A percentile compares a stretch with the other conserved stretches of the same genome.
Conservation (phyloP, 2,888 invertebrate species). For the Erebia palarica region DNA sequence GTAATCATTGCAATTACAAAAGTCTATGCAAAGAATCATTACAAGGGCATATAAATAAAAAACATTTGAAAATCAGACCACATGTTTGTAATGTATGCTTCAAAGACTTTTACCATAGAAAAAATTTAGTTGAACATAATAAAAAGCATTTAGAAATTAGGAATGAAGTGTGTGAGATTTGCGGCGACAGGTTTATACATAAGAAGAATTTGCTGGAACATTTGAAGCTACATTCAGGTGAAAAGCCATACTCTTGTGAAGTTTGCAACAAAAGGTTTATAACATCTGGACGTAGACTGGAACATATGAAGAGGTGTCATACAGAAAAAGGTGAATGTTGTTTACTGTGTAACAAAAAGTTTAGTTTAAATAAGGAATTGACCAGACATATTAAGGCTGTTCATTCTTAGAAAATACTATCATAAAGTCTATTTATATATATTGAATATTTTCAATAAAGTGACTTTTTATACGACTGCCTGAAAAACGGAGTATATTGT, state of each 20-base stretch:
- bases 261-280: conserved; percentile 56
- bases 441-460: too few species aligned
- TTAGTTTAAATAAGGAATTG: conserved; percentile 59
- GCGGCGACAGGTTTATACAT: conserved; percentile 56
- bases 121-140: conserved; percentile 56
- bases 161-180: conserved; percentile 58
- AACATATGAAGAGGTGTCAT: conserved; percentile 62
- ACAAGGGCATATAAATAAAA: conserved; percentile 60
- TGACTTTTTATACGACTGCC: too few species aligned
- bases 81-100: conserved; percentile 54
- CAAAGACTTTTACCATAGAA: conserved; percentile 62
- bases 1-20: conserved; percentile 53
- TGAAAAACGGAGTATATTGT: too few species aligned
- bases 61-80: conserved; percentile 55
- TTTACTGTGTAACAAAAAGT: conserved; percentile 59
- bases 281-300: conserved; percentile 57
- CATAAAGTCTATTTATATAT: too few species aligned
- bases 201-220: conserved; percentile 60
- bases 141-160: conserved; percentile 50
- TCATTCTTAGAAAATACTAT: conserved; percentile 43
- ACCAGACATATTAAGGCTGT: conserved; percentile 57
- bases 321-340: conserved; percentile 55
- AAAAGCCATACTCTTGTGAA: conserved; percentile 57
- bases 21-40: conserved; percentile 54
- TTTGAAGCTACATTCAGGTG: conserved; percentile 55